These are phyloP conservation scores for Orthosia gothica DNA, from an alignment of 2,888 invertebrate species.

Conservation along the genomic window DNA sequence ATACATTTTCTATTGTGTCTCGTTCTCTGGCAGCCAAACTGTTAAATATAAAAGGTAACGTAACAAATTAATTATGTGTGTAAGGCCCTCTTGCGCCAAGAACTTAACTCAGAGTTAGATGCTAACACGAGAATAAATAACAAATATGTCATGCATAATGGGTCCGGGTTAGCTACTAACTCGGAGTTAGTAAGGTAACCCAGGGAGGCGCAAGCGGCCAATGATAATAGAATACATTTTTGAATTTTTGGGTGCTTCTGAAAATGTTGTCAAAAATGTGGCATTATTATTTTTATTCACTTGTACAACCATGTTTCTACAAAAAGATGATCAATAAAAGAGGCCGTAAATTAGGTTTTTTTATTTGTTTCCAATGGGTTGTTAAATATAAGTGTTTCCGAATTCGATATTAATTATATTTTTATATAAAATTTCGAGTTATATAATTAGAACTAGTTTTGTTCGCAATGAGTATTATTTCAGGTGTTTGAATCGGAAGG, in stretches of 20 bases:
- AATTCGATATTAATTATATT: conserved; percentile 50
- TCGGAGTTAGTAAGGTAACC: too few species aligned
- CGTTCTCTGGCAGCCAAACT: too few species aligned
- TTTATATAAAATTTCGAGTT: conserved; percentile 45
- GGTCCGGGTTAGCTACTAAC: too few species aligned
- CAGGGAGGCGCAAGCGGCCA: too few species aligned
- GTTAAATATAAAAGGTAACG: neutral
- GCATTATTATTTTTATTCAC: conserved; percentile 1
- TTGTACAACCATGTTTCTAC: neutral
- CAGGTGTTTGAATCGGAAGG: conserved; percentile 7
- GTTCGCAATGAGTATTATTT: conserved; percentile 46
- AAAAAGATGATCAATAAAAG: neutral
- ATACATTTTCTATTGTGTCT: too few species aligned
- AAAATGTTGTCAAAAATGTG: neutral
- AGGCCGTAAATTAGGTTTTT: neutral
- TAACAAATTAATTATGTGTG: neutral
- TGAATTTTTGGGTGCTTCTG: neutral
- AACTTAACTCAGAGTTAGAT: too few species aligned
- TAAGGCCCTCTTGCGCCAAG: too few species aligned
- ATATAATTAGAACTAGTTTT: conserved; percentile 35
- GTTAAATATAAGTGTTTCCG: conserved; percentile 24
- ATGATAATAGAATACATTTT: neutral
- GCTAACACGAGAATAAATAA: too few species aligned
- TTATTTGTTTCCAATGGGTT: conserved; percentile 21
- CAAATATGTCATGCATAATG: too few species aligned